phyloP scores from a whole-genome alignment of 2,113 vertebrate species.

The Penelope pileata region DNA sequence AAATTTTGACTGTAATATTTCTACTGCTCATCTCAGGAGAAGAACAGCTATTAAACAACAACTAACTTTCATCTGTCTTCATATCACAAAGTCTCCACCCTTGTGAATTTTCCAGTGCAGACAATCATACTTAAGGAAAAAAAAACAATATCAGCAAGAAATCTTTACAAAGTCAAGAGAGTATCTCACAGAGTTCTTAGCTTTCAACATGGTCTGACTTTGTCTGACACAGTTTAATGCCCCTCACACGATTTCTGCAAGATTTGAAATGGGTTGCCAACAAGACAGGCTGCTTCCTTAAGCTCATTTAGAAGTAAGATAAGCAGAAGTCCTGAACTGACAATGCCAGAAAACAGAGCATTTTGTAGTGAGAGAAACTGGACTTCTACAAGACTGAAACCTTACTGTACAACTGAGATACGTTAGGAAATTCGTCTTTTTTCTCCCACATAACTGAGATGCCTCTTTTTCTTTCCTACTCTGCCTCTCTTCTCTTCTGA shows the following conservation, averaged over 20 bases:
- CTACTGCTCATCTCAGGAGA: background rate
- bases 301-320: background rate
- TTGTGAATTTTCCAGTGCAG: background rate
- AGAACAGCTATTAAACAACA: background rate
- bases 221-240: background rate
- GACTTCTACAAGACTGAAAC: background rate
- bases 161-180: background rate
- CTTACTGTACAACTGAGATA: background rate
- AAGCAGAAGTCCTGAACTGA: background rate
- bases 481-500: background rate
- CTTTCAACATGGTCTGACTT: background rate
- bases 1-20: conserved; percentile 22
- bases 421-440: background rate
- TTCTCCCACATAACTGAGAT: background rate
- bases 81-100: background rate
- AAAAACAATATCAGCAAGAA: background rate
- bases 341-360: background rate
- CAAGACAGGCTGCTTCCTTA: background rate
- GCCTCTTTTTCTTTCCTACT: background rate
- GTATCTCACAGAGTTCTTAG: background rate
- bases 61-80: background rate
- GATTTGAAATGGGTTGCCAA: rapidly evolving
- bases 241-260: background rate
- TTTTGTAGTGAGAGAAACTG: background rate
- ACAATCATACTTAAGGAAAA: background rate